Evolutionary conservation across 2,797 vertebrate species (phyloP), one percentile per base, ranked within the genome.

Genomic region (Lerista edwardsae): DNA sequence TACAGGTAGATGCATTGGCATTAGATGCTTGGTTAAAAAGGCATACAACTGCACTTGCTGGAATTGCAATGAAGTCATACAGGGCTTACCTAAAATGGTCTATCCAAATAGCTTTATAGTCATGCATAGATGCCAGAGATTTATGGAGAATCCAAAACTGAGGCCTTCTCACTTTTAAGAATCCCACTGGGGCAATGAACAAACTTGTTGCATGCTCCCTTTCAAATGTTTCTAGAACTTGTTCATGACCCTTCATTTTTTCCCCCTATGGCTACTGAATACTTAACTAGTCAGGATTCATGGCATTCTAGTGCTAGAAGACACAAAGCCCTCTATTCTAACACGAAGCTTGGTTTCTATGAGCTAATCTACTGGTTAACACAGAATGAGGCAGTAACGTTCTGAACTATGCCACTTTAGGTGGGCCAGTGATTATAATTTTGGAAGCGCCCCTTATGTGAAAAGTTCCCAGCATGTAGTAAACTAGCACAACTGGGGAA

Each of bases 221-320:
- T 84, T 59, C 71, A 82, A 55, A 31, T 77, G 34, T 68, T 86
- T 82, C n/a, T 64, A 39, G 57, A 6, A 15, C 51, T 25, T 12
- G 15, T 69, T 68, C 61, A 51, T 34, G 34, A 68, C n/a, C 21
- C 23, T 27, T 27, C 17, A 19, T 73, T 39, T 87, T 91, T 55
- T 79, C 3, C 41, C 41, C 41, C 41, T 17, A 61, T 84, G 83
- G 68, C 68, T 64, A 79, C 67, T 1, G 84, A 84, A 74, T 80
- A 83, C 91, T 55, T 55, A 55, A 23, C 51, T 39, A 44, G 87
- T 79, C 80, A 55, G 64, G 91, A 91, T 91, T 89, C 92, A 93
- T 90, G 93, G 81, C 87, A 93, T 79, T 92, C 87, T 89, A 93
- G 88, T 79, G 74, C 69, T 79, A 55, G 82, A 89, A 7, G 88